These are phyloP conservation scores for Popillia japonica DNA, from an alignment of 1,140 invertebrate genomes.

Conservation along the genomic window DNA sequence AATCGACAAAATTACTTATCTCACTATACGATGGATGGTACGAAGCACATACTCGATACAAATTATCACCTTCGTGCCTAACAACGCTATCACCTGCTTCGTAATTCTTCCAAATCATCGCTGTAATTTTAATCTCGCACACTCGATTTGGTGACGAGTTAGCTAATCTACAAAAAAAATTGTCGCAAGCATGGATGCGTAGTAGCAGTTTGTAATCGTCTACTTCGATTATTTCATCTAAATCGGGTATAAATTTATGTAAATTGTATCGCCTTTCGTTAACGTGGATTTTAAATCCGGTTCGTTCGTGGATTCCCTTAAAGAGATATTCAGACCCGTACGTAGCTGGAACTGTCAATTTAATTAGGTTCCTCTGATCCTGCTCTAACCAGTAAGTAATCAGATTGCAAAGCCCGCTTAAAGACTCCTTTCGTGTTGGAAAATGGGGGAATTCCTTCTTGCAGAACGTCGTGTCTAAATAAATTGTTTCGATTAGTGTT, in stretches of 20 bases:
- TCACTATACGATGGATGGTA: conserved; percentile 71
- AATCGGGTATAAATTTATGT: conserved; percentile 60
- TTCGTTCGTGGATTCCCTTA: conserved; percentile 63
- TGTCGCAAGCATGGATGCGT: conserved; percentile 58
- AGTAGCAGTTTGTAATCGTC: conserved; percentile 51
- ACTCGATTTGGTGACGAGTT: background rate
- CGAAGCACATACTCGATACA: conserved; percentile 68
- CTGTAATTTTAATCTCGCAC: conserved; percentile 60
- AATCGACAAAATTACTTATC: conserved; percentile 64
- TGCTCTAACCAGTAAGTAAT: conserved; percentile 66
- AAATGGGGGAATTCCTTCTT: conserved; percentile 62
- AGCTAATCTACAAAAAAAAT: conserved; percentile 49
- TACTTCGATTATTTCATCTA: conserved; percentile 59
- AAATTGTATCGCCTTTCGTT: conserved; percentile 53
- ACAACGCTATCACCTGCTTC: conserved; percentile 54
- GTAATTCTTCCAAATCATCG: conserved; percentile 63
- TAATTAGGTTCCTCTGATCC: conserved; percentile 62
- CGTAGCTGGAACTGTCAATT: conserved; percentile 64
- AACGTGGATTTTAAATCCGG: conserved; percentile 67
- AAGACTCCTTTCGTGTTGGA: conserved; percentile 67
- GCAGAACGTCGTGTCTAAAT: conserved; percentile 78
- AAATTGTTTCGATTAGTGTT: conserved; percentile 68
- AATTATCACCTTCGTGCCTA: conserved; percentile 49
- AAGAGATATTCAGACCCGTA: conserved; percentile 71
- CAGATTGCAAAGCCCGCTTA: conserved; percentile 61